Conservation (phyloP, 23 tunicate species). For the Phallusia fumigata region DNA sequence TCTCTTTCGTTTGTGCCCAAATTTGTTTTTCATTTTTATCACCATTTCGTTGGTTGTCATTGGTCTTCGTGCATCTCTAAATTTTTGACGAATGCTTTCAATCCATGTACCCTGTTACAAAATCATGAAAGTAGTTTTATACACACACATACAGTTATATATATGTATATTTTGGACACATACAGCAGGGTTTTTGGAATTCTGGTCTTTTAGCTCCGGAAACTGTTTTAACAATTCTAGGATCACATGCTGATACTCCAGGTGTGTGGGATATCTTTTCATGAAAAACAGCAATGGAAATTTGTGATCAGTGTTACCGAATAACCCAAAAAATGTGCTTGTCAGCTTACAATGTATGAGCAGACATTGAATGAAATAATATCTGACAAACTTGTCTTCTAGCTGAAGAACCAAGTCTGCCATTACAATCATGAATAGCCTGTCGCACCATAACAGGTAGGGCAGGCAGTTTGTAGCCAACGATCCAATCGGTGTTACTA, state of each 20-base stretch:
- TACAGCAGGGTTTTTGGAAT: conserved; percentile 9
- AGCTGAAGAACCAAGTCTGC: neutral
- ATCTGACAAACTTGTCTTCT: conserved; percentile 11
- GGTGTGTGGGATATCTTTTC: neutral
- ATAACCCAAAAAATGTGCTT: conserved; percentile 3
- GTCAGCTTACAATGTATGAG: conserved; percentile 9
- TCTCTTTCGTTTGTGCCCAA: conserved; percentile 3
- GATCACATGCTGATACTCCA: neutral
- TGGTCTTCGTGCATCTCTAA: conserved; percentile 25
- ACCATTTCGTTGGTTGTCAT: conserved; percentile 8
- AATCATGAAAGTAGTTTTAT: conserved; percentile 11
- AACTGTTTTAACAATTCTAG: neutral
- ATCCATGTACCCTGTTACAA: conserved; percentile 22
- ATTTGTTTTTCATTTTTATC: conserved; percentile 12
- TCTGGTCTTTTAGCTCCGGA: conserved; percentile 4
- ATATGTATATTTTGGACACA: neutral
- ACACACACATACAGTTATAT: neutral
- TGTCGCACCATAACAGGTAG: conserved; percentile 7
- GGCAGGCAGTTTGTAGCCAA: conserved; percentile 13
- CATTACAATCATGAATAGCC: neutral
- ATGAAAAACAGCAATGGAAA: neutral
- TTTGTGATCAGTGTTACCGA: conserved; percentile 3
- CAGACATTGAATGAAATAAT: conserved; percentile 7
- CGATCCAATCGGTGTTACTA: conserved; percentile 20
- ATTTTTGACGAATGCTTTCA: conserved; percentile 12